Conservation (phyloP, 2,113 vertebrate genomes). For the Cyanistes caeruleus region DNA sequence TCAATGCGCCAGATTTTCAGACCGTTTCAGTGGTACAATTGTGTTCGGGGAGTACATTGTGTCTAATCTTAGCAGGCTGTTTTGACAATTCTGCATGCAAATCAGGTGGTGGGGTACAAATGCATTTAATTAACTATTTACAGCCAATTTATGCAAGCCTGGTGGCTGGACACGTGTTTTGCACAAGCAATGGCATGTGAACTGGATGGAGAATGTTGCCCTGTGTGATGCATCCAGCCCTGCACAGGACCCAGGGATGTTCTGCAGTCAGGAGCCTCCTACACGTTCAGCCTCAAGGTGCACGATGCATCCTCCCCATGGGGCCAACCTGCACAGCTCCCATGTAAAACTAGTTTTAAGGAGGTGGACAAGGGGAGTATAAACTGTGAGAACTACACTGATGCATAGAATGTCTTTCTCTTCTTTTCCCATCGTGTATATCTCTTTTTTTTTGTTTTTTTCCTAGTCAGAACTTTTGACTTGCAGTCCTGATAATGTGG, state of each 20-base stretch:
- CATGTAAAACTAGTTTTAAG: neutral
- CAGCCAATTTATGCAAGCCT: constrained; percentile 57
- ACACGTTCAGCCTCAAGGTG: neutral
- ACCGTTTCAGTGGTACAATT: constrained; percentile 52
- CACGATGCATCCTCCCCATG: neutral
- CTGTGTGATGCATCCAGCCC: neutral
- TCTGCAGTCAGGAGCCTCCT: neutral
- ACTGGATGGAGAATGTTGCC: neutral
- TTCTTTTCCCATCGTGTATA: neutral
- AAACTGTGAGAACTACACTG: neutral
- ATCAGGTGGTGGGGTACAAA: constrained; percentile 71
- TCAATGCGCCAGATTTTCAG: constrained; percentile 66
- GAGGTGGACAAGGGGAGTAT: neutral
- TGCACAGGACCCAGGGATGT: neutral
- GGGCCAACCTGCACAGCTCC: neutral
- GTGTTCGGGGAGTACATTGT: constrained; percentile 62
- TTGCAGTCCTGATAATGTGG: neutral
- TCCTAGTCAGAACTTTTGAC: neutral
- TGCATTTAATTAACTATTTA: constrained; percentile 71
- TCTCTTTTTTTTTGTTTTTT: neutral
- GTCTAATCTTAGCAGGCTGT: constrained; percentile 65
- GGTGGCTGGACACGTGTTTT: constrained; percentile 61
- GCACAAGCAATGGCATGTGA: constrained; percentile 49
- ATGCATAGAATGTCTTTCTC: fast-evolving
- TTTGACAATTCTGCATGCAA: constrained; percentile 67